Conservation (phyloP, 2,888 invertebrate genomes). For the Ichneumoninae sp. region DNA sequence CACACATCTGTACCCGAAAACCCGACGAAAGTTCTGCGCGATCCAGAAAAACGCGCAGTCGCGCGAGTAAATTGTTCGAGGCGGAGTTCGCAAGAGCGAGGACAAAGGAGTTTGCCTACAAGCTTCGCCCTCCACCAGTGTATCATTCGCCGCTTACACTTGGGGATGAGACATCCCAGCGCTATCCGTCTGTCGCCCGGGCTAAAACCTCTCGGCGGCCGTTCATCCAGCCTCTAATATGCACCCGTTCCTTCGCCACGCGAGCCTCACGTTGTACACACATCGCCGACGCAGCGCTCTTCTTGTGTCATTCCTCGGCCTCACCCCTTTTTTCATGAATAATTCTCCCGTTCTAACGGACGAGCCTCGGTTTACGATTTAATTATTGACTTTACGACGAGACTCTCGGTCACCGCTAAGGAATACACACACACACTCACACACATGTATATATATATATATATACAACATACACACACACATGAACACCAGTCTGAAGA, state of each 20-base stretch:
- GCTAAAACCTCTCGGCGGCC: conserved; percentile 15
- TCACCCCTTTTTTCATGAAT: conserved; percentile 22
- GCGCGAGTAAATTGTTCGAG: neutral
- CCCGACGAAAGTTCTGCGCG: neutral
- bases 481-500: neutral
- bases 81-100: conserved; percentile 13
- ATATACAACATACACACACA: neutral
- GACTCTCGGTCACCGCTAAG: conserved; percentile 19
- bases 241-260: neutral
- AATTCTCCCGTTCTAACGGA: conserved; percentile 9
- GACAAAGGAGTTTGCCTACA: conserved; percentile 36
- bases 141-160: conserved; percentile 51
- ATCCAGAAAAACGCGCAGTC: neutral
- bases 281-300: conserved; percentile 8
- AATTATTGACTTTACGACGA: conserved; percentile 56
- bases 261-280: neutral
- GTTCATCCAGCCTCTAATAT: conserved; percentile 36
- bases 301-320: conserved; percentile 20
- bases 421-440: neutral
- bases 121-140: conserved; percentile 36
- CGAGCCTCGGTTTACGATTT: conserved; percentile 42
- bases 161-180: conserved; percentile 33
- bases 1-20: neutral
- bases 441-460: too few species aligned
- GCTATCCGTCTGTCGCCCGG: conserved; percentile 47